Conservation (phyloP, 2,797 vertebrate genomes). For the Leptatherina wallacei region DNA sequence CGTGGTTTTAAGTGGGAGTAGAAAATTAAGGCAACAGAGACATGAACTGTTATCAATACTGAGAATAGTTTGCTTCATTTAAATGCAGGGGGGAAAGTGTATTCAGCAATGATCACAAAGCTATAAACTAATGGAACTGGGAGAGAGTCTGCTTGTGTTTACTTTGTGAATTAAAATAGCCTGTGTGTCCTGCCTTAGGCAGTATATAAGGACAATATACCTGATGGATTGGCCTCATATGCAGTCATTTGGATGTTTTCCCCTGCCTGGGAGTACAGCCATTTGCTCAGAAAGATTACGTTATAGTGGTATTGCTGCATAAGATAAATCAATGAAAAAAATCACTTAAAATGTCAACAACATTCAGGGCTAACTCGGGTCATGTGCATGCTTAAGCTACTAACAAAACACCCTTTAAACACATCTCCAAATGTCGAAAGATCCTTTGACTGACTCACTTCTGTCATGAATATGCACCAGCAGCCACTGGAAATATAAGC, state of each 20-base stretch:
- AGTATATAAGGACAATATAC: constrained; percentile 61
- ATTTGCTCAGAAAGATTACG: constrained; percentile 30
- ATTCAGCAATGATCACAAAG: constrained; percentile 67
- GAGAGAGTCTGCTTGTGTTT: constrained; percentile 63
- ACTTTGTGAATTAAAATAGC: constrained; percentile 68
- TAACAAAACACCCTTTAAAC: constrained; percentile 8
- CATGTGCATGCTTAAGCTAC: not conserved
- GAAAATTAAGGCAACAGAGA: constrained; percentile 70
- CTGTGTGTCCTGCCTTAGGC: constrained; percentile 50
- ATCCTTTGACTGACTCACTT: not conserved
- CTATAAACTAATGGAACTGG: constrained; percentile 67
- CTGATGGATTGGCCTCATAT: constrained; percentile 65
- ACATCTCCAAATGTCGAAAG: not conserved
- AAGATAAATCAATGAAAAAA: constrained; percentile 23
- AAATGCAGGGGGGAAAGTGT: constrained; percentile 61
- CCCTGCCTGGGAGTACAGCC: constrained; percentile 19
- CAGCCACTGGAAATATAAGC: constrained; percentile 6
- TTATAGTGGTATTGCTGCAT: constrained; percentile 10
- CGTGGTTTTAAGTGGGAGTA: constrained; percentile 60
- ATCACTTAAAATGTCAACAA: constrained; percentile 25
- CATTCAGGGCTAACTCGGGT: constrained; percentile 8
- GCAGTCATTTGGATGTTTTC: constrained; percentile 30
- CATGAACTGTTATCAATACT: constrained; percentile 70
- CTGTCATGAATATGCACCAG: constrained; percentile 3
- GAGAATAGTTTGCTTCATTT: constrained; percentile 62